Base-by-base conservation (phyloP, 2,797 vertebrate genomes). In the Xenops minutus region DNA sequence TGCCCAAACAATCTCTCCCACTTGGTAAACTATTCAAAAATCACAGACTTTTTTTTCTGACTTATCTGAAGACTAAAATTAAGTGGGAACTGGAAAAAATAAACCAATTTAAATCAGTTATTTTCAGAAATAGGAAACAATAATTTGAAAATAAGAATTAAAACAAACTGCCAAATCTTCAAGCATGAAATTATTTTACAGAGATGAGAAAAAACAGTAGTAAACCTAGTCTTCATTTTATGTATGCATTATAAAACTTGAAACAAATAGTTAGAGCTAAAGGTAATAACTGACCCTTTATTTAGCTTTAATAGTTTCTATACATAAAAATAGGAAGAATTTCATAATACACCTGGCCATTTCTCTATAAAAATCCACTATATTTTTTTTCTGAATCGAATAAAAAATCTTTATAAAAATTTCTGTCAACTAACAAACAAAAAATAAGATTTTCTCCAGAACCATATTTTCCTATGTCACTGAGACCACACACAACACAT, bases 401-500 rank as follows among this genome's bases (percentile, higher is more conserved):
- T 9, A 59, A 68, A 3, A 34, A 44, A 6, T 72, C 9, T 72
- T 5, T 48, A 37, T 20, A n/a, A 1, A 88, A 29, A 43, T 23
- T 58, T 81, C 36, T 75, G 17, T n/a, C 49, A 67, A n/a, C 4
- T 39, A 74, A 56, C 4, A 23, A 41, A 41, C 4, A 12, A 75
- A 83, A 39, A 18, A 7, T 8, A 77, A 24, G 4, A 15, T 8
- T 22, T 75, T 55, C 37, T 64, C 12, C 34, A 58, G 13, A 27
- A 7, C 34, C 34, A 0, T 73, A 59, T 49, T 62, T 85, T n/a
- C 27, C 6, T 44, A 2, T 41, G 22, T 32, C 21, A 4, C 17
- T 63, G 32, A 34, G 71, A 51, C 1, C 0, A 0, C 23, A 43
- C 4, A 30, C 6, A 17, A 15, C 21, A 72, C 27, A n/a, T 13